Base-by-base conservation (phyloP, 2,797 vertebrate genomes). In the Pseudotriccus pelzelni region DNA sequence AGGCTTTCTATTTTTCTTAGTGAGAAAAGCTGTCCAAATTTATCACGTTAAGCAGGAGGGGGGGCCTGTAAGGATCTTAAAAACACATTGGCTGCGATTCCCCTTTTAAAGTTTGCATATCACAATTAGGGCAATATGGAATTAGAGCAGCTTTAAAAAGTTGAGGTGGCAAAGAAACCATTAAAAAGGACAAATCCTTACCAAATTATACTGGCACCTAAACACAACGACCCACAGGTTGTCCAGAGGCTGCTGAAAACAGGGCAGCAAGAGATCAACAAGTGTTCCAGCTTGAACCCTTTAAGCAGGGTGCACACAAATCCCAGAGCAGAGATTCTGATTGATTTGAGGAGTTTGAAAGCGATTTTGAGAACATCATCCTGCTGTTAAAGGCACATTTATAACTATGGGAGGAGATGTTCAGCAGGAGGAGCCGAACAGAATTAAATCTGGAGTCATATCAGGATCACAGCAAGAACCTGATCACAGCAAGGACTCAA, bases 11-110 rank as follows among this genome's bases (percentile, higher is more conserved):
- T 93, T 95, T 97, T 36, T 36, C 85, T 84, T 72, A 84, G 73
- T 72, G 84, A 93, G 93, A 73, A 96, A 95, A 97, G 87, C 94
- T 93, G 79, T 39, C 87, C 89, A 94, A 95, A 94, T 95, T 91
- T 94, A 91, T 80, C 94, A 95, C 24, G 1, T 92, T 97, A 94
- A 95, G 87, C 6, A 4, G 43, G 43, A 72, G 53, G 76, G 83
- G 66, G 66, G 55, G 93, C 82, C 79, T 55, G 16, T 81, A 96
- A 96, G 85, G 58, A 93, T 73, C 87, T 94, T 84, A 88, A 94
- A 94, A 93, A 93, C 10, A 90, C 43, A 66, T 58, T 75, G 76
- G 93, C 95, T 78, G 76, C 1, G 1, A 85, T 78, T 95, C 56
- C 76, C 77, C 87, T 84, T 75, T 78, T 60, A 60, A 92, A 89